Base-by-base conservation (phyloP, 92 coral and sea anemone species). In the Phymanthus crucifer region DNA sequence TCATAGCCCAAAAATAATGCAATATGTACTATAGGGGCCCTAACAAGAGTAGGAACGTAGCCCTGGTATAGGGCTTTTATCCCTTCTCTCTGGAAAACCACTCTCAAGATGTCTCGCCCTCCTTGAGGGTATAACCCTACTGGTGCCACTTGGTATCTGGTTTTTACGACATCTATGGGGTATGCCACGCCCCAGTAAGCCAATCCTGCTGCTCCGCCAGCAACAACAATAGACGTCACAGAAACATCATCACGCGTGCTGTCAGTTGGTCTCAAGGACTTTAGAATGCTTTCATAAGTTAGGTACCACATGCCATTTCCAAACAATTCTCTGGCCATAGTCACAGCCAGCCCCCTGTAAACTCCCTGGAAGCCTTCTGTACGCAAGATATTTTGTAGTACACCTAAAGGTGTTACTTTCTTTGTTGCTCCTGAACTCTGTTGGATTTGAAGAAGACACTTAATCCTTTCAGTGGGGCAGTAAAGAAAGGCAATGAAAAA, bases 201-300 rank as follows among this genome's bases (percentile, higher is more conserved):
- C 27, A 85, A 76, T 8, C 98, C 98, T 35, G 98, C 97, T 26
- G 76, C 12, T 38, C 97, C 97, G 66, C 98, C 98, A 3, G 98
- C 92, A 65, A 87, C 19, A 40, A 90, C 73, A 31, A 92, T 92
- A 35, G 82, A 71, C 12, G 90, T n/a, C 45, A 92, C 81, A 17
- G 94, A 82, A 12, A 88, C 89, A 24, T 90, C 92, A 65, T 88
- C 93, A 6, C 97, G 92, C 38, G 93, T 83, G 50, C 83, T 70
- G 32, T 84, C 91, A 69, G 37, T 78, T 21, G 96, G 89, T 76
- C 82, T 83, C 36, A 89, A 26, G 23, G 80, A 29, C 46, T 82
- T 85, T 56, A 84, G 72, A 16, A 94, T 47, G 38, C 83, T 86
- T 71, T 94, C 98, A 66, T 94, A 94, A 10, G 92, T 82, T 45